Conservation (phyloP, 2,888 invertebrate genomes). For the Uloborus plumipes region DNA sequence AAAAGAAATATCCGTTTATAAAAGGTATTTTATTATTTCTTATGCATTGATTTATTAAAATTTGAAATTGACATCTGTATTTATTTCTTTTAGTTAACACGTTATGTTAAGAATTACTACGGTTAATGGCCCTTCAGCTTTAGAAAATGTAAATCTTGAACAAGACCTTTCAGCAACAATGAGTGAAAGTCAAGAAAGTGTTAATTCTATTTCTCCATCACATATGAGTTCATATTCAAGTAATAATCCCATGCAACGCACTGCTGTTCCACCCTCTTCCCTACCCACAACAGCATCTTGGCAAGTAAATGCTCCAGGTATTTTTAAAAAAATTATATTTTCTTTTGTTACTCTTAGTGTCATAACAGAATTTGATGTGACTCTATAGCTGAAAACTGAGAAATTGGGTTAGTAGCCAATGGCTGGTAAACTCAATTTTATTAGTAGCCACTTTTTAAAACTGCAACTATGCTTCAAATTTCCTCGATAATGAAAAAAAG, state of each 20-base stretch:
- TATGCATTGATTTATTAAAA: too few relatives aligned
- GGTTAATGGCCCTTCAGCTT: slow-evolving; percentile 54
- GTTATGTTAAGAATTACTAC: slow-evolving; percentile 50
- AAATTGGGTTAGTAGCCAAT: too few relatives aligned
- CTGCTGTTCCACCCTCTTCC: slow-evolving; percentile 58
- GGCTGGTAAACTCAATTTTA: too few relatives aligned
- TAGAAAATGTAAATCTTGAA: slow-evolving; percentile 55
- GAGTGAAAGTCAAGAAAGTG: slow-evolving; percentile 62
- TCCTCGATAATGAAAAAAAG: too few relatives aligned
- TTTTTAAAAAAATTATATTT: background rate
- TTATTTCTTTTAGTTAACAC: background rate
- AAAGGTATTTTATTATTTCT: too few relatives aligned
- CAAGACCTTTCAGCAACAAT: slow-evolving; percentile 52
- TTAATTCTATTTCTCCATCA: slow-evolving; percentile 55
- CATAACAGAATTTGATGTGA: too few relatives aligned
- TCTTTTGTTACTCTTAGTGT: too few relatives aligned
- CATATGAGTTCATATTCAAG: slow-evolving; percentile 39
- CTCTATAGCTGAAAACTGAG: too few relatives aligned
- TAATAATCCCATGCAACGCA: slow-evolving; percentile 47
- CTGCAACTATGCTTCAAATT: too few relatives aligned
- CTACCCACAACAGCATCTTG: slow-evolving; percentile 56
- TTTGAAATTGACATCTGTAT: too few relatives aligned
- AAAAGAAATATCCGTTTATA: too few relatives aligned
- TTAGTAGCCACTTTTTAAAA: too few relatives aligned
- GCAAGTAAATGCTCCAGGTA: slow-evolving; percentile 62